Percentiles rank a stretch among this genome's conserved stretches.
These are phyloP conservation scores for Orientallactaga bullata DNA, from an alignment of 2,113 vertebrate species.

Conservation along the genomic window DNA sequence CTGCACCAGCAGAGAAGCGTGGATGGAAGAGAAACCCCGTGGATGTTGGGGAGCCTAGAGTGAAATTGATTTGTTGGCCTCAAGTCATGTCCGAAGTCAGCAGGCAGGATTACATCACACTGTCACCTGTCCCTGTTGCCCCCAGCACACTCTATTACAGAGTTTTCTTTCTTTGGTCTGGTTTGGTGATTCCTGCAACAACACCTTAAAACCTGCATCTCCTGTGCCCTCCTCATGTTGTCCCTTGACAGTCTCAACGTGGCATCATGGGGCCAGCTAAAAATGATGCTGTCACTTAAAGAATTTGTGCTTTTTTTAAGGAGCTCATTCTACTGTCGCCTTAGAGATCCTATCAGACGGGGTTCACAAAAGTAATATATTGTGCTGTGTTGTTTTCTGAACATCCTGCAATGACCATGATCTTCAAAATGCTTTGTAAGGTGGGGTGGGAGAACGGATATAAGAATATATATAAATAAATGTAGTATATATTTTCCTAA, in stretches of 20 bases:
- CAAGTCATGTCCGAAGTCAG: not conserved
- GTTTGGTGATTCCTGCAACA: too few species aligned
- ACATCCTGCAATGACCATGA: not conserved
- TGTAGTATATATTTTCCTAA: conserved; percentile 46
- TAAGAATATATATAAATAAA: not conserved
- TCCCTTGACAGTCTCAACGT: not conserved
- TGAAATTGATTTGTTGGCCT: not conserved
- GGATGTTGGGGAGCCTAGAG: not conserved
- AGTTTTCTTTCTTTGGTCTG: not conserved
- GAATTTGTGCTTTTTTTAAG: not conserved
- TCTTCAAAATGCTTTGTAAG: conserved; percentile 5
- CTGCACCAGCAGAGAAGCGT: not conserved
- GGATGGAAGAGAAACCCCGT: not conserved
- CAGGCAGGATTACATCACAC: not conserved
- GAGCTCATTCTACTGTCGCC: not conserved
- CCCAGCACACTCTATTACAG: too few species aligned
- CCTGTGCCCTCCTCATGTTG: not conserved
- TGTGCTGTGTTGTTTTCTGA: conserved; percentile 27
- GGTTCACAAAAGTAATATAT: not conserved
- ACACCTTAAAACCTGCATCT: not conserved
- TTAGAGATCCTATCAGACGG: conserved; percentile 36
- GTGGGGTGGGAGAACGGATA: not conserved
- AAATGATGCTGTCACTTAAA: not conserved
- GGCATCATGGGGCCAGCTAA: fast-evolving
- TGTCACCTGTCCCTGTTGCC: not conserved